A percentile compares a stretch with the other conserved stretches of the same genome.
phyloP scores from a whole-genome alignment of 30 jellyfish, hydroid and myxozoan genomes.

The Catostylus mosaicus region DNA sequence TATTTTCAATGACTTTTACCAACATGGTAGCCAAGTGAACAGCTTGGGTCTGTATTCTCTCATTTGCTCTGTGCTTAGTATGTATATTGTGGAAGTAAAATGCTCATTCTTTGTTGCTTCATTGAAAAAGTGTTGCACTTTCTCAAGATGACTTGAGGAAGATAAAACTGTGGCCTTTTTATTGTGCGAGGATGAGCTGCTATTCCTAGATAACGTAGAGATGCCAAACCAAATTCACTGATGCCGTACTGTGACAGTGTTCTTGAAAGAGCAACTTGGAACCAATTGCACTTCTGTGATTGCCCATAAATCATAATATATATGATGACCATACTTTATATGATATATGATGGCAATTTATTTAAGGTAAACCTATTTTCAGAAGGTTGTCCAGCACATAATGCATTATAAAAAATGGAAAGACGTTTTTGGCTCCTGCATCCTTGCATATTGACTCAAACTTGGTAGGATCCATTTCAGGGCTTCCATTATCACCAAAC shows the following conservation, averaged over 20 bases:
- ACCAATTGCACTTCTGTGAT: constrained; percentile 45
- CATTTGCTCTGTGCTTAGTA: constrained; percentile 47
- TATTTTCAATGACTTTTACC: constrained; percentile 21
- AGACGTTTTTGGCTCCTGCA: constrained; percentile 34
- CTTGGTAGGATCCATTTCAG: constrained; percentile 40
- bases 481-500: constrained; percentile 21
- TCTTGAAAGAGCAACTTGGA: constrained; percentile 50
- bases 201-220: constrained; percentile 38
- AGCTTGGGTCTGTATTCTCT: constrained; percentile 16
- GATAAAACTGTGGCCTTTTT: constrained; percentile 15
- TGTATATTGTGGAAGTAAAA: constrained; percentile 42
- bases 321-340: constrained; percentile 24
- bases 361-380: constrained; percentile 10
- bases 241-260: constrained; percentile 43
- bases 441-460: constrained; percentile 20
- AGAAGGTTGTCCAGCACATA: constrained; percentile 16
- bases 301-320: constrained; percentile 46
- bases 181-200: constrained; percentile 51
- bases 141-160: constrained; percentile 9
- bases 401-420: constrained; percentile 11
- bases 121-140: not conserved
- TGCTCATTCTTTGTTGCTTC: constrained; percentile 15
- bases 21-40: constrained; percentile 47
- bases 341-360: too few species aligned
- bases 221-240: constrained; percentile 37